Evolutionary conservation across 2,888 invertebrate genomes (phyloP), one percentile per base, ranked within the genome.

Genomic region (Phania funesta): DNA sequence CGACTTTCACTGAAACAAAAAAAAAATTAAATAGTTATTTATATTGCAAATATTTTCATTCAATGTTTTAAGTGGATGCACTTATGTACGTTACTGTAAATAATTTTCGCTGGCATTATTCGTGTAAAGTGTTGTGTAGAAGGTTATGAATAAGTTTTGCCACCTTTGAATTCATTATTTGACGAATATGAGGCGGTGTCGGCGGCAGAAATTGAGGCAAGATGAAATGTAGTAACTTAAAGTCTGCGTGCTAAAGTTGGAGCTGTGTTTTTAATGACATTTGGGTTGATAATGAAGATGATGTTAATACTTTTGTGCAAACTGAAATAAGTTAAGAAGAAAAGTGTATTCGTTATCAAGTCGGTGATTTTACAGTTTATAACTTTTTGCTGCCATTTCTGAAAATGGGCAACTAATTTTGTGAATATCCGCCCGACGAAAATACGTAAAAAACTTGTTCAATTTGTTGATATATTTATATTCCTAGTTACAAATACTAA

Each of bases 141-240:
- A 32, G 48, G 44, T 13, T 18, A 64, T 46, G 41, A 77, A 58
- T 50, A 16, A 50, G 32, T 71, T 77, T 44, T 77, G 68, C 81
- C 84, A 83, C 75, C 80, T 83, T 67, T 46, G 67, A 80, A 64
- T 74, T 76, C 38, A 54, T 65, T 76, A 35, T 67, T 64, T 77
- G 70, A 70, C 54, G 70, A 70, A 56, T 56, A 54, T 48, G 54
- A 38, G 46, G 35, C 29, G 70, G 35, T 22, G 46, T 46, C 52
- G 68, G 24, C 52, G 70, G 52, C 62, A 77, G 62, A 22, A 54
- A 62, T 54, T 46, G 22, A 67, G 26, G 75, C 58, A 62, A 52
- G 46, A 44, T 41, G 22, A 38, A 76, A 60, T 76, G 38, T 44
- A 60, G 6, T 32, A 60, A 35, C 44, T 60, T 48, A 13, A 32